Percentiles rank a stretch among this genome's conserved stretches.
phyloP scores from a whole-genome alignment of 2,113 vertebrate species.

The Ornithorhynchus anatinus region DNA sequence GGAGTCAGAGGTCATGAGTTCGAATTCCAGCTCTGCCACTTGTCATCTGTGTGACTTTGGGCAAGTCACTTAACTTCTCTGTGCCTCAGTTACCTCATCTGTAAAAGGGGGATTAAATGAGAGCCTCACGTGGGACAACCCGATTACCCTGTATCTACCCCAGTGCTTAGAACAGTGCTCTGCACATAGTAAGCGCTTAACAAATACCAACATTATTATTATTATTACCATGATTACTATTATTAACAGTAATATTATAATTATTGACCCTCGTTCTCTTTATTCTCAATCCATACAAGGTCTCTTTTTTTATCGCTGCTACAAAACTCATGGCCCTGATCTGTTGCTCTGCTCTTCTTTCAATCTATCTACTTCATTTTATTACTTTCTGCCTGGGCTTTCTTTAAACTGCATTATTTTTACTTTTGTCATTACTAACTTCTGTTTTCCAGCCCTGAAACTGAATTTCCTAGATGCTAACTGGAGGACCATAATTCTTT shows the following conservation, averaged over 20 bases:
- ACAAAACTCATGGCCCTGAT: background rate
- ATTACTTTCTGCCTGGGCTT: background rate
- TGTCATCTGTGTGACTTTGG: no score
- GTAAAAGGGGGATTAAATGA: no score
- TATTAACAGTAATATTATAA: background rate
- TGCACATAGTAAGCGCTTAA: no score
- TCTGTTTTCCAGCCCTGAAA: background rate
- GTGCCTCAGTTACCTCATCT: no score
- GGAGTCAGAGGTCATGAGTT: no score
- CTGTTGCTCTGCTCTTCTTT: background rate
- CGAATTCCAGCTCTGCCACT: no score
- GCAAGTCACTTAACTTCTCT: no score
- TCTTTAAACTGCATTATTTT: background rate
- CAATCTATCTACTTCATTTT: background rate
- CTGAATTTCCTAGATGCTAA: background rate
- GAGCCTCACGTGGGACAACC: no score
- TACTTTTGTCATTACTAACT: background rate
- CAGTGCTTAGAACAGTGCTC: no score
- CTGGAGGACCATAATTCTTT: background rate
- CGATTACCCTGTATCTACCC: no score
- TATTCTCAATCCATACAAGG: background rate
- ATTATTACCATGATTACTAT: background rate
- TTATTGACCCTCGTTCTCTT: background rate
- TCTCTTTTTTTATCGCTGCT: background rate
- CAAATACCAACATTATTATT: no score